Evolutionary conservation across 2,888 invertebrate genomes (phyloP).

Genomic region (Colostygia pectinataria): DNA sequence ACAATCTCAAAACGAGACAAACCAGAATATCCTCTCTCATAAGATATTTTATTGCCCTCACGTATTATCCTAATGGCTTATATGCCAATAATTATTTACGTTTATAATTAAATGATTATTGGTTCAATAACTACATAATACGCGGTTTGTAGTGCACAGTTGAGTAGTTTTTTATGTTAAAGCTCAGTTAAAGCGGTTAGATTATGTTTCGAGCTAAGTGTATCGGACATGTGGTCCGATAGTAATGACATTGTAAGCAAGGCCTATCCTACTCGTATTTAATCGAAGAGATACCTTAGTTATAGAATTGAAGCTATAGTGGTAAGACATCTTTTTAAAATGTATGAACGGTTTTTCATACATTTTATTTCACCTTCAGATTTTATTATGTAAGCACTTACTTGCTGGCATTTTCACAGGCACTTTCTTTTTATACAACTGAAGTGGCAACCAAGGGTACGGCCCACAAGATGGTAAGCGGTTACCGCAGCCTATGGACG

Average conservation of each 20-base stretch:
- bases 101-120: constrained; percentile 52
- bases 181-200: constrained; percentile 27
- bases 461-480: no score
- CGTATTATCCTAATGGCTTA: constrained; percentile 55
- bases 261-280: no score
- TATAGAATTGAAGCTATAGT: no score
- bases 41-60: constrained; percentile 39
- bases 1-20: constrained; percentile 21
- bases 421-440: no score
- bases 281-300: no score
- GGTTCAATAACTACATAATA: constrained; percentile 41
- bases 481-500: no score
- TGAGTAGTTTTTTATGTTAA: constrained; percentile 32
- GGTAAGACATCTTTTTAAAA: no score
- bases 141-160: constrained; percentile 31
- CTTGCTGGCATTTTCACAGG: no score
- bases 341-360: no score
- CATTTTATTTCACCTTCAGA: no score
- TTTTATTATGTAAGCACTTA: no score
- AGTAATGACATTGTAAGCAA: constrained; percentile 8
- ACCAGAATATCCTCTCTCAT: constrained; percentile 30
- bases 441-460: no score
- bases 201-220: constrained; percentile 23
- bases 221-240: constrained; percentile 13
- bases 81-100: constrained; percentile 58